Evolutionary conservation across 2,888 invertebrate genomes (phyloP), one percentile per base, ranked within the genome.

Genomic region (Parelbella ahira): DNA sequence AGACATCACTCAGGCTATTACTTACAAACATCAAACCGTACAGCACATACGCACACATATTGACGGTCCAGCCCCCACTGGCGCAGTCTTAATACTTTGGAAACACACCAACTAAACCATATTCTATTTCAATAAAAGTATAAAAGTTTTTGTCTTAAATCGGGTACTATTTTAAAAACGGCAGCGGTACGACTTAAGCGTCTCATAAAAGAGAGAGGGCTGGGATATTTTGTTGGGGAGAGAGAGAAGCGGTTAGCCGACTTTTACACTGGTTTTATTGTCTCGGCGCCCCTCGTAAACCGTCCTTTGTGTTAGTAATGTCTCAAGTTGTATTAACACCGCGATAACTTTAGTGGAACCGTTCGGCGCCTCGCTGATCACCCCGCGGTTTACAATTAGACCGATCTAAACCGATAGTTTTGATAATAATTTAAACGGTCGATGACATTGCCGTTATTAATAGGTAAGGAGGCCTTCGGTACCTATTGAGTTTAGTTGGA

Each of bases 191-290:
- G 63, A 62, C 62, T 69, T 74, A 74, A 69, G 73, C 62, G 68
- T 70, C 68, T 76, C 76, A 72, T 81, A 78, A 80, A 80, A 72
- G 63, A 59, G 60, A 62, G 68, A 74, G 69, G 70, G 70, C 61
- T 54, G 58, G 62, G 66, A 66, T 69, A 68, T 70, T 74, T 63
- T 70, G 67, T 62, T 46, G 56, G 66, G 67, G 65, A 59, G 64
- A 59, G n/a, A n/a, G 64, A 69, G 61, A 53, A 74, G 72, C 68
- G 76, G 80, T 81, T 81, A 77, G 63, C 73, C 71, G 76, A 77
- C 74, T 82, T 84, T 83, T 78, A 83, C 79, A 78, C 70, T 70
- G 79, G 75, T 81, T 84, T 84, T 84, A 83, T 83, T 83, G 75
- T 81, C 69, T 66, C 59, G 57, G 54, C 62, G 54, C 72, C 79